Base-by-base conservation (phyloP, 2,797 vertebrate species). In the Pelodytes ibericus region DNA sequence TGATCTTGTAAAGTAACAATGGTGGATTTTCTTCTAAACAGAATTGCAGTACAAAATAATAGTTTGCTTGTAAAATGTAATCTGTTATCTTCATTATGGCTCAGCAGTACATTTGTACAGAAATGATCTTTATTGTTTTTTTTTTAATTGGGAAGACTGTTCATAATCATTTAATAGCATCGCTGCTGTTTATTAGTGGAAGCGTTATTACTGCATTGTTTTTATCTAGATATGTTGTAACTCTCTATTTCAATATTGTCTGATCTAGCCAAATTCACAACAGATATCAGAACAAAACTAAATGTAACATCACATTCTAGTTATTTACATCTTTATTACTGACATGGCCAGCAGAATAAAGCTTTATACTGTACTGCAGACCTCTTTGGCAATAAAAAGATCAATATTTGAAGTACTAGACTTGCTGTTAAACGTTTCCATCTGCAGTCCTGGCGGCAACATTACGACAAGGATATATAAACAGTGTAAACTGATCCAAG, bases 161-260 rank as follows among this genome's bases (percentile, higher is more conserved):
- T 86, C 71, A 80, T 83, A 86, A 87, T 90, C 90, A 91, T 90
- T 88, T 89, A 88, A 85, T 83, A 84, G 78, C 57, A 77, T 75
- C 1, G 2, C 71, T 82, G 81, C 83, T 85, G 77, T 56, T 71
- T 81, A 81, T 83, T 75, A 82, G 24, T 83, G 66, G 73, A 71
- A 81, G 36, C 4, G 4, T 63, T 83, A 81, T 82, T 82, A 82
- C 6, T 82, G 11, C 72, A 84, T 81, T 86, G 86, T 80, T 84
- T 87, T 80, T 68, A 66, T 73, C 68, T 74, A 80, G 86, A 86
- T 84, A 85, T 89, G 85, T 85, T 68, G 82, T 82, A 86, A 87
- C 81, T 83, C 80, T 79, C 78, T n/a, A 80, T 84, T 88, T 87
- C 82, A 75, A 84, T 74, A 73, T 80, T 80, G 81, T 82, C 82